Evolutionary conservation across 2,888 invertebrate species (phyloP).

Genomic region (Conomelus anceps): DNA sequence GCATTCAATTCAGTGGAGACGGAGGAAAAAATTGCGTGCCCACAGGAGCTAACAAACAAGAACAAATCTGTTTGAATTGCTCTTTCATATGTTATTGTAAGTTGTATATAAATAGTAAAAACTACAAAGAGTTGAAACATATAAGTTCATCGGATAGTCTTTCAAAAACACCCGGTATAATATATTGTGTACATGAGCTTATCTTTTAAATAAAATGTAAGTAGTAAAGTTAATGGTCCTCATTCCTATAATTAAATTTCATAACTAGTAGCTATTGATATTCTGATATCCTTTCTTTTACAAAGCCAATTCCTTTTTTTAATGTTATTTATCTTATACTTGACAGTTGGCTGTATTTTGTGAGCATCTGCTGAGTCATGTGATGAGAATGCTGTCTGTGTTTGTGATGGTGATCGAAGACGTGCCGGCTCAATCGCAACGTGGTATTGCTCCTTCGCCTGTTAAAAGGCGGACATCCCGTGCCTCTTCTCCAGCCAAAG

Average conservation of each 20-base stretch:
- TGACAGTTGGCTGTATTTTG: constrained; percentile 19
- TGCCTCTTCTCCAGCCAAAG: constrained; percentile 24
- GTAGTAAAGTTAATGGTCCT: no score
- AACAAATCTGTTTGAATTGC: no score
- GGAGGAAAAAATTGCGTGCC: no score
- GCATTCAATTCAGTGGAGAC: no score
- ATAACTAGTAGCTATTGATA: neutral
- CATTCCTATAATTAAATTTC: neutral
- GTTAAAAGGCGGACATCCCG: constrained; percentile 25
- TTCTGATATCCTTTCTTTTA: neutral
- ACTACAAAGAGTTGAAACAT: no score
- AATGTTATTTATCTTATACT: neutral
- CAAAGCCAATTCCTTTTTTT: neutral
- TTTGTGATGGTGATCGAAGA: constrained; percentile 30
- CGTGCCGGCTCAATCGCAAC: neutral
- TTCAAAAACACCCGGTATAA: no score
- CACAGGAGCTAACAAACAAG: no score
- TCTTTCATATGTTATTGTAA: no score
- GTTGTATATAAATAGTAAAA: no score
- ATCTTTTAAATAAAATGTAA: no score
- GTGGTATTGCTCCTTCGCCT: constrained; percentile 25
- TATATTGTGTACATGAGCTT: no score
- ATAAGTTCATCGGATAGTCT: no score
- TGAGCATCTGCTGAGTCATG: constrained; percentile 28
- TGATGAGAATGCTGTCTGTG: constrained; percentile 29